Evolutionary conservation across 2,797 vertebrate genomes (phyloP), one percentile per base, ranked within the genome.

Genomic region (Enteromius afrohamiltoni): DNA sequence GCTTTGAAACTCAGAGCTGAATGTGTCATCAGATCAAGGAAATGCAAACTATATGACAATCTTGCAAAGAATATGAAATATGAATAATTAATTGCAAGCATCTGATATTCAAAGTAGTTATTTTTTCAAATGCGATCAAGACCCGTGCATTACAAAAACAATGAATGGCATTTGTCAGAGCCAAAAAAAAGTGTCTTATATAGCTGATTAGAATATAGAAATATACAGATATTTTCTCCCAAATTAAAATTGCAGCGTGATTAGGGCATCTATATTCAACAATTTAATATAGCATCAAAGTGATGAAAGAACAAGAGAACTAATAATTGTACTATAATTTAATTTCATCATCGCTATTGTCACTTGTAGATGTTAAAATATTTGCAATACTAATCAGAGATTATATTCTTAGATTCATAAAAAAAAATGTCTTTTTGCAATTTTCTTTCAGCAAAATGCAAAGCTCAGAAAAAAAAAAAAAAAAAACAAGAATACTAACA

Each of bases 61-160:
- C 68, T 75, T 65, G 70, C 11, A 77, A 60, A 74, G 47, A 85
- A 85, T 23, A 85, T 77, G 58, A 77, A 70, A 71, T 62, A 49
- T 42, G 17, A 82, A 78, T 73, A 73, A 79, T 23, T 45, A 40
- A 34, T 76, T 34, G 31, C 49, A 79, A 47, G 47, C 45, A 34
- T 79, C 49, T 47, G 31, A 67, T 49, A 73, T 70, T 53, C 58
- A 73, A 62, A 82, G 47, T 29, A 58, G 26, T 62, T 31, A 17
- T 75, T 81, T 81, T 37, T 40, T 10, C 10, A 40, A 45, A 60
- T 16, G 29, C 10, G n/a, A 47, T 23, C 5, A 65, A 17, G 5
- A 45, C 26, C n/a, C 31, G 88, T 93, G 88, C 92, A 93, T 92
- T 89, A 88, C 88, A 88, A 77, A 90, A 42, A 45, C 55, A 64